Conservation (phyloP, 2,113 vertebrate species). For the Myotis davidii region DNA sequence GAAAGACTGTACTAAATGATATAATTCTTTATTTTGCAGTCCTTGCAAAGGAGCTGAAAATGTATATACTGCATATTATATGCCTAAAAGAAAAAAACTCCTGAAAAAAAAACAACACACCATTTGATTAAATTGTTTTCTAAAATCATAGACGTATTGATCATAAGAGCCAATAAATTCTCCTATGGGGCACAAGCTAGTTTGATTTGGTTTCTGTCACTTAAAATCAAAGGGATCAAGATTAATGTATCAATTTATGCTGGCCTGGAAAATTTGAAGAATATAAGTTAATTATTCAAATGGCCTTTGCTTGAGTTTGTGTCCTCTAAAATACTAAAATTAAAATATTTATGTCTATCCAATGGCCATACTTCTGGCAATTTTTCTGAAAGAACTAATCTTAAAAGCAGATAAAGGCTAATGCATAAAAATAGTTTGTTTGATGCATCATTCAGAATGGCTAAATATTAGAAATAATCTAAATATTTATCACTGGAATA, state of each 20-base stretch:
- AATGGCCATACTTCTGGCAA: not conserved
- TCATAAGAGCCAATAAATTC: not conserved
- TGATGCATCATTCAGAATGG: not conserved
- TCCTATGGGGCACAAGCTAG: not conserved
- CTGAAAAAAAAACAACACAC: not conserved
- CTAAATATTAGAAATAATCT: not conserved
- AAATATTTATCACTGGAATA: not conserved
- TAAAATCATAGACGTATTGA: not conserved
- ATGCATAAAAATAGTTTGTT: not conserved
- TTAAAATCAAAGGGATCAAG: not conserved
- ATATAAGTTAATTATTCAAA: not conserved
- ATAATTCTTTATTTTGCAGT: not conserved
- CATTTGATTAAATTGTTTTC: not conserved
- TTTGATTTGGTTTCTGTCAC: not conserved
- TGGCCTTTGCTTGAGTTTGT: not conserved
- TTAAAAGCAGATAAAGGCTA: not conserved
- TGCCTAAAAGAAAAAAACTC: not conserved
- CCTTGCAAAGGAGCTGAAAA: not conserved
- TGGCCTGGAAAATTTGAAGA: not conserved
- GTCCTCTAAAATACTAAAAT: not conserved
- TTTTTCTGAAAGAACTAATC: not conserved
- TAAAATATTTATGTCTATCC: slow-evolving; percentile 6
- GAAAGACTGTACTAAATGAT: not conserved
- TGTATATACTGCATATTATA: not conserved
- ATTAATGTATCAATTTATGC: not conserved